phyloP scores from a whole-genome alignment of 2,888 invertebrate genomes.

The Megamerina dolium region DNA sequence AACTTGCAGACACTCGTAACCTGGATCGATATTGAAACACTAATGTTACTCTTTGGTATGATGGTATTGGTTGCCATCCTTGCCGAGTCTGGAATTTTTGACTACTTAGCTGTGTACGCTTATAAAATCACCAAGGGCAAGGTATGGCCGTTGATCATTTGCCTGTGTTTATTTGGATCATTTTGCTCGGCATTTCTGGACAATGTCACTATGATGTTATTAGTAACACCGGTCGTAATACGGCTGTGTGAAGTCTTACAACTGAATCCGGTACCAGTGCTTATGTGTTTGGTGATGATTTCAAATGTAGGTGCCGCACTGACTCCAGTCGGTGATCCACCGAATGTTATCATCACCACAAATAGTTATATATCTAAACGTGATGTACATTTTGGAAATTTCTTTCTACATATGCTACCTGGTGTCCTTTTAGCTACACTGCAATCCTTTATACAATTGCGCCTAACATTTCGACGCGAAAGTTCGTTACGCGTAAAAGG shows the following conservation, averaged over 20 bases:
- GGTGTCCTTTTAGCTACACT: constrained; percentile 64
- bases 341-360: constrained; percentile 50
- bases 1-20: constrained; percentile 58
- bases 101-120: constrained; percentile 63
- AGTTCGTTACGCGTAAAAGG: constrained; percentile 61
- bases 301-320: constrained; percentile 86
- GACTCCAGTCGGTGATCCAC: constrained; percentile 88
- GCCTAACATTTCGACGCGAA: constrained; percentile 64
- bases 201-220: constrained; percentile 68
- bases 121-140: constrained; percentile 62
- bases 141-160: constrained; percentile 64
- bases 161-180: constrained; percentile 63
- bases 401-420: constrained; percentile 72
- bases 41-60: constrained; percentile 67
- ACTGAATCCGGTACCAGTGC: constrained; percentile 74
- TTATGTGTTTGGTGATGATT: constrained; percentile 79
- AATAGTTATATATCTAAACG: constrained; percentile 26
- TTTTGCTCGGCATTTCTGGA: constrained; percentile 66
- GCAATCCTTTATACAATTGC: constrained; percentile 62
- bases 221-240: constrained; percentile 71
- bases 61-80: constrained; percentile 72
- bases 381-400: constrained; percentile 70
- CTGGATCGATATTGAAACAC: constrained; percentile 69
- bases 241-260: constrained; percentile 81
- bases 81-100: constrained; percentile 72